Conservation (phyloP, 2,113 vertebrate species). For the Pao palembangensis region DNA sequence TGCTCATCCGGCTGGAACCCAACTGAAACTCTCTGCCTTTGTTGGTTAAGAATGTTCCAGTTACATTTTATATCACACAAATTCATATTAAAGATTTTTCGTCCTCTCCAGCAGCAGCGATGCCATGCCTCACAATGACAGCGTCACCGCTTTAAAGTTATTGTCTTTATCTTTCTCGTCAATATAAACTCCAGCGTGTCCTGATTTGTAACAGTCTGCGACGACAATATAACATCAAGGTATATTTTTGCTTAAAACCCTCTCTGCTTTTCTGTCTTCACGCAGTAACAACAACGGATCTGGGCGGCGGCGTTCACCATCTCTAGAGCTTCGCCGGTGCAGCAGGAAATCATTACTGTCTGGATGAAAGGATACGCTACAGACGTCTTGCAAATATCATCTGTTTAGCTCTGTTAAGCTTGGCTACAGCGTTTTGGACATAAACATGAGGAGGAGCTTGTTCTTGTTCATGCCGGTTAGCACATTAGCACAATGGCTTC, state of each 20-base stretch:
- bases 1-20: slow-evolving; percentile 13
- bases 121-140: slow-evolving; percentile 6
- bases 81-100: slow-evolving; percentile 13
- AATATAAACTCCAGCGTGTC: slow-evolving; percentile 10
- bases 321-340: slow-evolving; percentile 3
- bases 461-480: slow-evolving; percentile 1
- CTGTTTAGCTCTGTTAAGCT: neutral
- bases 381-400: slow-evolving; percentile 16
- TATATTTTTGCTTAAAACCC: slow-evolving; percentile 12
- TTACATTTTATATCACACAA: slow-evolving; percentile 42
- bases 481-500: slow-evolving; percentile 4
- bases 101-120: neutral
- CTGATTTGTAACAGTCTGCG: slow-evolving; percentile 7
- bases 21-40: slow-evolving; percentile 2
- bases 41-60: slow-evolving; percentile 26
- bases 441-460: slow-evolving; percentile 2
- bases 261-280: neutral
- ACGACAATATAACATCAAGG: slow-evolving; percentile 7
- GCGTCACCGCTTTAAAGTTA: slow-evolving; percentile 9
- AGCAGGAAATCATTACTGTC: slow-evolving; percentile 24
- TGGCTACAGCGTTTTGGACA: slow-evolving; percentile 1
- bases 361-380: slow-evolving; percentile 3
- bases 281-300: neutral
- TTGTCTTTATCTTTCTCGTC: slow-evolving; percentile 1
- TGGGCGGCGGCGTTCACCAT: slow-evolving; percentile 1